These are phyloP conservation scores for Tetraneura akinire DNA, from an alignment of 1,140 invertebrate species.

Conservation along the genomic window DNA sequence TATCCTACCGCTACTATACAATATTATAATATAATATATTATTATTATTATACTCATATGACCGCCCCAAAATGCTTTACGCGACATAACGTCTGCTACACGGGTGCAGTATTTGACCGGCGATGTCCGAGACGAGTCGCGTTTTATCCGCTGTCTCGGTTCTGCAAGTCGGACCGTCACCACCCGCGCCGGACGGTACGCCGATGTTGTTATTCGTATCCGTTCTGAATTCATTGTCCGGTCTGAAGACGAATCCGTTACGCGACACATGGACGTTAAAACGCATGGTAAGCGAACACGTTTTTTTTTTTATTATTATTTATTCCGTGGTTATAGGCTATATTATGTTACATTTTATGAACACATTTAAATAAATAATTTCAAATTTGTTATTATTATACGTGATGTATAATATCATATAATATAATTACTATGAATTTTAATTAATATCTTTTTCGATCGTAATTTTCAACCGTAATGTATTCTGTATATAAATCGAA, in stretches of 20 bases:
- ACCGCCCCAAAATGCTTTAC: no score
- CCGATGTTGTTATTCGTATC: not conserved
- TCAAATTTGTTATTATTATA: no score
- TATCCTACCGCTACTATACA: not conserved
- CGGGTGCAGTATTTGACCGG: not conserved
- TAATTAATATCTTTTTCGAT: no score
- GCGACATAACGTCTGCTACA: not conserved
- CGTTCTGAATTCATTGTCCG: not conserved
- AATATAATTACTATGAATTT: no score
- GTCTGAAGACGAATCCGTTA: not conserved
- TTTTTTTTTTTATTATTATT: no score
- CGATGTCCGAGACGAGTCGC: conserved; percentile 23
- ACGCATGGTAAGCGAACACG: conserved; percentile 4
- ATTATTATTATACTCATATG: not conserved
- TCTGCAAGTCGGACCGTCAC: not conserved
- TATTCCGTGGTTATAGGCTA: no score
- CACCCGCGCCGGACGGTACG: not conserved
- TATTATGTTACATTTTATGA: no score
- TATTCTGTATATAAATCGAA: no score
- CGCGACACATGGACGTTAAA: conserved; percentile 16
- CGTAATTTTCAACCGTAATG: no score
- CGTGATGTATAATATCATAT: no score
- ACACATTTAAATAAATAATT: no score
- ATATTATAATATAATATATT: not conserved
- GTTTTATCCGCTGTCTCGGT: not conserved